Base-by-base conservation (phyloP, 2,113 vertebrate genomes). In the Chinchilla lanigera region DNA sequence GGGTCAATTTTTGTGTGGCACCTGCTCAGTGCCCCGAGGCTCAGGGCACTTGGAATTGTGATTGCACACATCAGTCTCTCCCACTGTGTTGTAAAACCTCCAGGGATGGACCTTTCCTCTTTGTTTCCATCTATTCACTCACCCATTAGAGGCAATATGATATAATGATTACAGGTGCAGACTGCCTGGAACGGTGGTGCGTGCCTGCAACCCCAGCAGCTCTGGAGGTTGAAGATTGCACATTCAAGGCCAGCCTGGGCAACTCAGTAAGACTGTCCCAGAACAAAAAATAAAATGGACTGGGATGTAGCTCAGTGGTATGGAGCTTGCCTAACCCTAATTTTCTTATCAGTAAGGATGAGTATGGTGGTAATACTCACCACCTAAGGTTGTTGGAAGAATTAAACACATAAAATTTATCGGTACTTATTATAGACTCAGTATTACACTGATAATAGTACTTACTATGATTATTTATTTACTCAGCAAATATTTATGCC, bases 401-500 rank as follows among this genome's bases (percentile, higher is more conserved):
- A 82, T 87, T 71, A 54, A 52, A 50, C 5, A 16, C 26, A 7
- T 56, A 61, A 30, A 75, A 82, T 77, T 65, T 94, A 80, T 75
- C 38, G 33, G 5, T 19, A n/a, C 67, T 92, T 94, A 22, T 28
- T 38, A 54, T n/a, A n/a, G 20, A 16, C 22, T 28, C 85, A 69
- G 3, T 16, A 81, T 54, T 94, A 69, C 61, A 9, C 41, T 56
- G 11, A 28, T 63, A 44, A 77, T 41, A 85, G n/a, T 96, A 83
- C 78, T 86, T 86, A 35, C 22, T 58, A 61, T 83, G 4, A 86
- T 93, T 80, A 81, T 60, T 56, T n/a, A 13, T 69, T 92, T 96
- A 73, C n/a, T 92, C 17, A 80, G 84, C 33, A 89, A 61, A 60
- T 69, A 63, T 44, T 94, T 86, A 69, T 87, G 69, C 2, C 35